Conservation (phyloP, 2,113 vertebrate genomes). For the Ceyx margarethae region DNA sequence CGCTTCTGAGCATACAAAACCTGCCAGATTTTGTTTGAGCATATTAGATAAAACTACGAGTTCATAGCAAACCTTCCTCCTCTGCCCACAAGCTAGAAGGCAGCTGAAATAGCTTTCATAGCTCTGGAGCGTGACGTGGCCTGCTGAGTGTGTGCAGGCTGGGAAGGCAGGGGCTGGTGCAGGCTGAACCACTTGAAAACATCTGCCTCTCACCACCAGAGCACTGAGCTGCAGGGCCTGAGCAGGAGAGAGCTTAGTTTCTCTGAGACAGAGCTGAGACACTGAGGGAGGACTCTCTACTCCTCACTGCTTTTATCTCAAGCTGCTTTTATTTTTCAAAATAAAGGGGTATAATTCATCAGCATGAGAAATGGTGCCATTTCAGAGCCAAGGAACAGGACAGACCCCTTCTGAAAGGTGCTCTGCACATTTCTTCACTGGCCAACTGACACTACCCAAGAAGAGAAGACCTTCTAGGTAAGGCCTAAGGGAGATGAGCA, state of each 20-base stretch:
- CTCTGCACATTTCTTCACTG: background rate
- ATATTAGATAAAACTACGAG: background rate
- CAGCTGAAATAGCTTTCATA: background rate
- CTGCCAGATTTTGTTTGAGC: background rate
- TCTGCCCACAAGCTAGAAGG: background rate
- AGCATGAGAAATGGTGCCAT: background rate
- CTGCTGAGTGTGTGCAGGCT: background rate
- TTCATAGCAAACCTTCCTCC: background rate
- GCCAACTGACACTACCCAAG: background rate
- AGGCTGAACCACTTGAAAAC: background rate
- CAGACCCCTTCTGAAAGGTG: background rate
- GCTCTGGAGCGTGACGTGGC: background rate
- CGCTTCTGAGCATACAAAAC: background rate
- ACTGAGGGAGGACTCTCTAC: background rate
- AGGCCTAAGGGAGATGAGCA: background rate
- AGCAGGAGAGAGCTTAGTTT: background rate
- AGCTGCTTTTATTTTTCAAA: background rate
- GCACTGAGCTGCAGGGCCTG: background rate
- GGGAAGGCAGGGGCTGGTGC: background rate
- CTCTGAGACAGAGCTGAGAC: background rate
- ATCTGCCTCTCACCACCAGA: background rate
- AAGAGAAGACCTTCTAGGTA: background rate
- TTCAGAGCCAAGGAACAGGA: background rate
- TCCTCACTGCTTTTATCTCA: background rate
- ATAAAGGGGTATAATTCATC: background rate